Evolutionary conservation across 2,797 vertebrate genomes (phyloP).

Genomic region (Sebastes wilsoni): DNA sequence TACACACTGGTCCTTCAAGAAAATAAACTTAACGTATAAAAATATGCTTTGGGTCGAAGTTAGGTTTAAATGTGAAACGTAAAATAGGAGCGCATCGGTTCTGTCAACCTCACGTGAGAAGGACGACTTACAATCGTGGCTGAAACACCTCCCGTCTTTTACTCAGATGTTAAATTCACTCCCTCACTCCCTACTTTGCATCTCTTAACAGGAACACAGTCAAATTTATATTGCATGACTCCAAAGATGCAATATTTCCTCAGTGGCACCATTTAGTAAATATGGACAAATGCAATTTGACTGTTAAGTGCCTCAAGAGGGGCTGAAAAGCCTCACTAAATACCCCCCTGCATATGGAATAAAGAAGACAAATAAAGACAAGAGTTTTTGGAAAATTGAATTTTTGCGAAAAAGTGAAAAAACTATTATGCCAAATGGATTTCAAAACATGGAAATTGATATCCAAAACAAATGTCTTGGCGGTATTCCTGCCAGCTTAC

Average conservation of each 20-base stretch:
- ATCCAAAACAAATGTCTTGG: slow-evolving; percentile 3
- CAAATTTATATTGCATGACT: neutral
- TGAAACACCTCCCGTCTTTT: neutral
- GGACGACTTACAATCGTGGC: neutral
- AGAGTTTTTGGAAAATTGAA: neutral
- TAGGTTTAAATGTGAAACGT: neutral
- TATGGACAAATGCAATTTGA: neutral
- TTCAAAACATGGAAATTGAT: neutral
- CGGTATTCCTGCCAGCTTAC: neutral
- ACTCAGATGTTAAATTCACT: neutral
- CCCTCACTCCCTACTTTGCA: neutral
- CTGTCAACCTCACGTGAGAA: neutral
- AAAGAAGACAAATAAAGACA: neutral
- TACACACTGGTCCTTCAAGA: no score
- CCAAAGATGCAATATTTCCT: neutral
- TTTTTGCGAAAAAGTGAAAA: neutral
- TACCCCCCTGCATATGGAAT: neutral
- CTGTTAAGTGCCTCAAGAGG: neutral
- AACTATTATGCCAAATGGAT: neutral
- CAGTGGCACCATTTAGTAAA: neutral
- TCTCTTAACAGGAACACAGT: neutral
- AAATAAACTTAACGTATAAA: neutral
- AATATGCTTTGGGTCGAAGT: neutral
- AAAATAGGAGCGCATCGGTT: neutral
- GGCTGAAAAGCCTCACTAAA: neutral